Evolutionary conservation across 2,797 vertebrate genomes (phyloP).

Genomic region (Phalloptychus januarius): DNA sequence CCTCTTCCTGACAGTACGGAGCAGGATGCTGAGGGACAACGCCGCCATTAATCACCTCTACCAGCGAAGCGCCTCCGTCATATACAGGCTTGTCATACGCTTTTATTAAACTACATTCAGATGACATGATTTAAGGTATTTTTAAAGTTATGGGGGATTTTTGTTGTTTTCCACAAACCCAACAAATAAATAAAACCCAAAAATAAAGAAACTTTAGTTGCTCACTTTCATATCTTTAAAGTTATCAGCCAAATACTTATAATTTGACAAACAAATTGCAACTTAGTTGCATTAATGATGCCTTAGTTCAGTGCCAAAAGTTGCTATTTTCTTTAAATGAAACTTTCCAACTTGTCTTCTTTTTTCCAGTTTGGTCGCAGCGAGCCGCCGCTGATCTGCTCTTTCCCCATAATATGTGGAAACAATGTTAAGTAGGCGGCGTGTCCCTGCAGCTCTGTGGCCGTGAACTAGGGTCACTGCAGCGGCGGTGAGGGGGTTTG

Average conservation of each 20-base stretch:
- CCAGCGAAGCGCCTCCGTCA: conserved; percentile 33
- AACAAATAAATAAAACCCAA: neutral
- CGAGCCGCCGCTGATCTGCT: conserved; percentile 7
- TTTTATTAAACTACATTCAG: neutral
- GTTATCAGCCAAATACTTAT: neutral
- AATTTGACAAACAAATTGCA: neutral
- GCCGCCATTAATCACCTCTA: conserved; percentile 28
- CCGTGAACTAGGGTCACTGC: conserved; percentile 45
- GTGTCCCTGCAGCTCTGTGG: conserved; percentile 41
- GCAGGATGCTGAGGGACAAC: conserved; percentile 59
- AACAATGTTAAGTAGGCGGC: conserved; percentile 63
- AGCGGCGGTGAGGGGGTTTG: conserved; percentile 11
- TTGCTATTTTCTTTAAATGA: neutral
- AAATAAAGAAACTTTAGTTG: neutral
- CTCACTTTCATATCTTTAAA: neutral
- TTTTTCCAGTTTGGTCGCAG: conserved; percentile 1
- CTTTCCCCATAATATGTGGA: conserved; percentile 47
- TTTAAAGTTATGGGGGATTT: neutral
- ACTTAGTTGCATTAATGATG: neutral
- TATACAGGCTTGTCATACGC: neutral
- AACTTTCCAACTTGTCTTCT: neutral
- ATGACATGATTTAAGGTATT: neutral
- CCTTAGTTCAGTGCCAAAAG: neutral
- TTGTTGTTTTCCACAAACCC: neutral
- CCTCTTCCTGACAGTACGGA: conserved; percentile 65